Conservation (phyloP, 2,113 vertebrate species). For the Scopus umbretta region DNA sequence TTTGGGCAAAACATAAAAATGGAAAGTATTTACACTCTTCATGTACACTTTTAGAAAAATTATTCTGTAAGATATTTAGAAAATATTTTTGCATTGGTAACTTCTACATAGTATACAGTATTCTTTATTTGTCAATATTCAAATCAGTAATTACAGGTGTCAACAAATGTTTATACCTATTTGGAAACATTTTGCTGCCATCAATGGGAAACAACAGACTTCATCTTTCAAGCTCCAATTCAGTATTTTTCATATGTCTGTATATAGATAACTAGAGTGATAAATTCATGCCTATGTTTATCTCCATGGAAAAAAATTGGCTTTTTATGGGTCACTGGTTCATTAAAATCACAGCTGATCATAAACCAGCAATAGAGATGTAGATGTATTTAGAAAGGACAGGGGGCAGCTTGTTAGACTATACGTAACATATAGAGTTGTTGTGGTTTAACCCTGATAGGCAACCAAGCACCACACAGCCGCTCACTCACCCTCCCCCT, state of each 20-base stretch:
- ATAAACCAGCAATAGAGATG: conserved; percentile 10
- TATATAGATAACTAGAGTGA: neutral
- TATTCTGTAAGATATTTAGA: neutral
- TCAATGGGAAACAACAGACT: neutral
- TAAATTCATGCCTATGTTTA: neutral
- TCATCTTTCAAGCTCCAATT: neutral
- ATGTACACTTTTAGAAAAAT: neutral
- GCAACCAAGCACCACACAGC: too few relatives aligned
- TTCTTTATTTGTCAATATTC: neutral
- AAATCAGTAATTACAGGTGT: neutral
- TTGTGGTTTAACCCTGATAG: too few relatives aligned
- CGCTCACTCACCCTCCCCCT: too few relatives aligned
- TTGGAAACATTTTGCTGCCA: neutral
- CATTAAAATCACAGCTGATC: conserved; percentile 11
- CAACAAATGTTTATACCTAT: neutral
- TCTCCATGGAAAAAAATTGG: neutral
- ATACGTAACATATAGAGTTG: neutral
- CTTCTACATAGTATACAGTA: neutral
- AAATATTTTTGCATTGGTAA: neutral
- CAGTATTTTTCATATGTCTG: neutral
- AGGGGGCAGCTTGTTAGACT: conserved; percentile 23
- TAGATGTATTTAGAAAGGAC: conserved; percentile 10
- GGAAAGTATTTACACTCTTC: neutral
- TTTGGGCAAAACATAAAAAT: neutral
- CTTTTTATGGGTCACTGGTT: conserved; percentile 27